phyloP scores from a whole-genome alignment of 2,797 vertebrate species.

The Microcaecilia unicolor region DNA sequence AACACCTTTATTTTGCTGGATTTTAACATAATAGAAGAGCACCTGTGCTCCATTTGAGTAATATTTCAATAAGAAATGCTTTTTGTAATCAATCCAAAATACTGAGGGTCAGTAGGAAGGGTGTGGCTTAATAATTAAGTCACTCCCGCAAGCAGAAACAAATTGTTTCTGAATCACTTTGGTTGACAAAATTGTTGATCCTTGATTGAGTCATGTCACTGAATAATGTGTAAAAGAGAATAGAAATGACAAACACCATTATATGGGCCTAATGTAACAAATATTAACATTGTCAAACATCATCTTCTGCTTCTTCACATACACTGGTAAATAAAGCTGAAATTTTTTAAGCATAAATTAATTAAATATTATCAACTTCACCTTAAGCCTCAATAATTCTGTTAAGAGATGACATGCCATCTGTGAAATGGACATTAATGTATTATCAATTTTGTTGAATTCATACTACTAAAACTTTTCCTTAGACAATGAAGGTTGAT shows the following conservation, averaged over 20 bases:
- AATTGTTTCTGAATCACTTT: slow-evolving; percentile 38
- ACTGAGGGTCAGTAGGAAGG: slow-evolving; percentile 43
- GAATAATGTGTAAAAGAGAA: slow-evolving; percentile 48
- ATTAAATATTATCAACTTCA: too few species aligned
- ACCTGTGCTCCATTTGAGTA: slow-evolving; percentile 49
- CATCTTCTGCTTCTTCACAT: too few species aligned
- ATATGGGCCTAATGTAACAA: too few species aligned
- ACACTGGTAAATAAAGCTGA: too few species aligned
- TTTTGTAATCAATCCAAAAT: slow-evolving; percentile 47
- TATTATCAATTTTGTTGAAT: too few species aligned
- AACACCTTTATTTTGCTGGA: slow-evolving; percentile 33
- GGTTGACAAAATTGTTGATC: slow-evolving; percentile 39
- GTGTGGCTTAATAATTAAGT: slow-evolving; percentile 53
- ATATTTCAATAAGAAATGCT: slow-evolving; percentile 49
- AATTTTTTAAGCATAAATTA: too few species aligned
- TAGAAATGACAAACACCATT: slow-evolving; percentile 31
- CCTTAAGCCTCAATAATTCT: too few species aligned
- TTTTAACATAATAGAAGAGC: slow-evolving; percentile 39
- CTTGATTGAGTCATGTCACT: slow-evolving; percentile 46
- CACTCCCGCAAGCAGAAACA: slow-evolving; percentile 30
- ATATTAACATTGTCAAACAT: too few species aligned
- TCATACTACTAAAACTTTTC: too few species aligned
- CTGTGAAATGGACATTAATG: too few species aligned
- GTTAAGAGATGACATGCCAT: too few species aligned
- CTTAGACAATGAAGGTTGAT: too few species aligned